phyloP scores from a whole-genome alignment of 2,797 vertebrate genomes.

The Alca torda region DNA sequence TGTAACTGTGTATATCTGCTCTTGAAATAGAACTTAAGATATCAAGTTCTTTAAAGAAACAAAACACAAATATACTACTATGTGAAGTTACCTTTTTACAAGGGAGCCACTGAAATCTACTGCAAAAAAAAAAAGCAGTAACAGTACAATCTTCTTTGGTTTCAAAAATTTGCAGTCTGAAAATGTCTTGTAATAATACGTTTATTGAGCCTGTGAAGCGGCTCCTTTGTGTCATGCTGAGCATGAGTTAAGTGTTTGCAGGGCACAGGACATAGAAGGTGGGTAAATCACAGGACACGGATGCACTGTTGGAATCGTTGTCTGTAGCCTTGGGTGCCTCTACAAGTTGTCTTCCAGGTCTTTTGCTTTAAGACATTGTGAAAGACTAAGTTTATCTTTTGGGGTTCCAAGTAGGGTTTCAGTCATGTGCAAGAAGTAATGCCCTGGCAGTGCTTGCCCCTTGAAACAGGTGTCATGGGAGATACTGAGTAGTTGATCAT shows the following conservation, averaged over 20 bases:
- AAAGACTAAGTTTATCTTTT: not conserved
- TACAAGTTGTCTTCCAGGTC: not conserved
- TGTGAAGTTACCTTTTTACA: too few species aligned
- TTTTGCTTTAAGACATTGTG: not conserved
- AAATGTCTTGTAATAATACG: not conserved
- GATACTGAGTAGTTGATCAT: rapidly evolving
- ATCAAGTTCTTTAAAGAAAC: not conserved
- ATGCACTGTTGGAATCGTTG: not conserved
- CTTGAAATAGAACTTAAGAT: not conserved
- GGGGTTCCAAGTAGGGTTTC: not conserved
- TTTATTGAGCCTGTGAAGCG: not conserved
- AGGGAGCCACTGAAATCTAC: too few species aligned
- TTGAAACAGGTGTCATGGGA: not conserved
- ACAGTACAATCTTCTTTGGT: not conserved
- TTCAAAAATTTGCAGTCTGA: not conserved
- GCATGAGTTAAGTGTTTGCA: not conserved
- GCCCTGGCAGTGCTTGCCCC: not conserved
- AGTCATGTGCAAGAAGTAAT: not conserved
- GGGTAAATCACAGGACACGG: not conserved
- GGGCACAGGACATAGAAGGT: not conserved
- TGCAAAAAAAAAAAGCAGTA: too few species aligned
- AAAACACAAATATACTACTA: not conserved
- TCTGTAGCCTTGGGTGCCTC: not conserved
- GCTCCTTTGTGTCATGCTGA: not conserved
- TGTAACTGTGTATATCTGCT: not conserved